Conservation (phyloP, 2,888 invertebrate species). For the Marronus borbonicus region DNA sequence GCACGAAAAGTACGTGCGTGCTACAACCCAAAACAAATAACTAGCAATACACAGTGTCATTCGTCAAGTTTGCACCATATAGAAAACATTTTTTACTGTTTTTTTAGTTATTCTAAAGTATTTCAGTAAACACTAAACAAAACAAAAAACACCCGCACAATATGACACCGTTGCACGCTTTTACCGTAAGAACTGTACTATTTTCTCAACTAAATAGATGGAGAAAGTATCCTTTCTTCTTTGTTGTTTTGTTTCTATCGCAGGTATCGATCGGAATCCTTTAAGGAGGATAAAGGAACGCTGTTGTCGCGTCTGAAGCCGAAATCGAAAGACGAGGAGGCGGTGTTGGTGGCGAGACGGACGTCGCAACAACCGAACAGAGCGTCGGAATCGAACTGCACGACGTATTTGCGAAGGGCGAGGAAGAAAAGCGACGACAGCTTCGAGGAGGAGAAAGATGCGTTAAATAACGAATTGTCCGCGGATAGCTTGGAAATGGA, state of each 20-base stretch:
- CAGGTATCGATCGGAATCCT: constrained; percentile 84
- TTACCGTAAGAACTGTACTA: too few species aligned
- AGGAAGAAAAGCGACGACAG: constrained; percentile 29
- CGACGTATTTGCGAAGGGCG: constrained; percentile 1
- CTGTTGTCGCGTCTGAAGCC: constrained; percentile 71
- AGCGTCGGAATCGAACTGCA: constrained; percentile 34
- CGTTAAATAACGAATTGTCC: constrained; percentile 14
- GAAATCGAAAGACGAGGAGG: constrained; percentile 60
- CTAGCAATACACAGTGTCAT: too few species aligned
- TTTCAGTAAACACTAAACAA: too few species aligned
- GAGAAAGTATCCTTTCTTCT: too few species aligned
- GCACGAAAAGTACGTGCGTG: constrained; percentile 77
- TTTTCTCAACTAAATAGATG: too few species aligned
- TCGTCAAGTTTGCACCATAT: not conserved
- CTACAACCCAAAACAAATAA: too few species aligned
- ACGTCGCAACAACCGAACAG: constrained; percentile 64
- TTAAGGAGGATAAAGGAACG: constrained; percentile 76
- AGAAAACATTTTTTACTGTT: too few species aligned
- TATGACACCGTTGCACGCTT: too few species aligned
- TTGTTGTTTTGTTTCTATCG: not conserved
- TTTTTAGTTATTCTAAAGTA: not conserved
- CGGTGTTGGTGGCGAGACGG: constrained; percentile 52
- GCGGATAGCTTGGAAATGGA: constrained; percentile 52
- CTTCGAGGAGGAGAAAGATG: constrained; percentile 54
- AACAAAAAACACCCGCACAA: too few species aligned